Percentiles rank a stretch among this genome's conserved stretches.
phyloP scores from a whole-genome alignment of 2,888 invertebrate genomes.

The Helleia helle region DNA sequence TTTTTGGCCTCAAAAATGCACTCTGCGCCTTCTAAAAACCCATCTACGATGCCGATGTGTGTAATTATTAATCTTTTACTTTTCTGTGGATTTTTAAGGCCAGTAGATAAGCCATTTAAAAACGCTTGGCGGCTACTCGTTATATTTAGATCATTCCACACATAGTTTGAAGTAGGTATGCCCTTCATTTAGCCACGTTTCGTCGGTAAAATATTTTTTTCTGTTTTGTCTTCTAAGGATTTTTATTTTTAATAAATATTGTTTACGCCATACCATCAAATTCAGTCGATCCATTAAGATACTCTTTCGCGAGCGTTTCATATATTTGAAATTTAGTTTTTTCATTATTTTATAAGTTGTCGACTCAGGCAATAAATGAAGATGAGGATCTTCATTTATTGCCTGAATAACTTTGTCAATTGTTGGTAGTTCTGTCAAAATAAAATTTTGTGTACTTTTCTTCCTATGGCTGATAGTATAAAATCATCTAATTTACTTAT shows the following conservation, averaged over 20 bases:
- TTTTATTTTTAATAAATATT: conserved; percentile 15
- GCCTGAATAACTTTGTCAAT: conserved; percentile 1
- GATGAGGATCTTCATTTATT: not conserved
- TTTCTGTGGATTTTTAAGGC: conserved; percentile 18
- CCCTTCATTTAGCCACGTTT: conserved; percentile 18
- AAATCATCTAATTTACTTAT: conserved; percentile 9
- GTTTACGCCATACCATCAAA: conserved; percentile 13
- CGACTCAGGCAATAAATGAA: conserved; percentile 1
- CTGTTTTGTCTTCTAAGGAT: conserved; percentile 12
- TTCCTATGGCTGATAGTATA: not conserved
- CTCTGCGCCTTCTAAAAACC: conserved; percentile 19
- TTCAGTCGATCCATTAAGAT: conserved; percentile 15
- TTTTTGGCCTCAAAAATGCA: conserved; percentile 22
- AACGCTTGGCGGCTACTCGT: conserved; percentile 15
- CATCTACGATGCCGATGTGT: conserved; percentile 19
- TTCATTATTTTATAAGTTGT: conserved; percentile 1
- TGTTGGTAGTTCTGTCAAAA: not conserved
- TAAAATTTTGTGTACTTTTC: conserved; percentile 8
- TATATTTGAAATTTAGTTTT: conserved; percentile 8
- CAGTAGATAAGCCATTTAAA: conserved; percentile 16
- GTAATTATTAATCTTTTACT: conserved; percentile 20
- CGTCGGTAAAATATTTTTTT: conserved; percentile 17
- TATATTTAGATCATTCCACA: conserved; percentile 14
- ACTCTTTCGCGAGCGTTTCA: conserved; percentile 3
- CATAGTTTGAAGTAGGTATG: conserved; percentile 10